Evolutionary conservation across 2,888 invertebrate species (phyloP), one percentile per base, ranked within the genome.

Genomic region (Sepioteuthis lessoniana): DNA sequence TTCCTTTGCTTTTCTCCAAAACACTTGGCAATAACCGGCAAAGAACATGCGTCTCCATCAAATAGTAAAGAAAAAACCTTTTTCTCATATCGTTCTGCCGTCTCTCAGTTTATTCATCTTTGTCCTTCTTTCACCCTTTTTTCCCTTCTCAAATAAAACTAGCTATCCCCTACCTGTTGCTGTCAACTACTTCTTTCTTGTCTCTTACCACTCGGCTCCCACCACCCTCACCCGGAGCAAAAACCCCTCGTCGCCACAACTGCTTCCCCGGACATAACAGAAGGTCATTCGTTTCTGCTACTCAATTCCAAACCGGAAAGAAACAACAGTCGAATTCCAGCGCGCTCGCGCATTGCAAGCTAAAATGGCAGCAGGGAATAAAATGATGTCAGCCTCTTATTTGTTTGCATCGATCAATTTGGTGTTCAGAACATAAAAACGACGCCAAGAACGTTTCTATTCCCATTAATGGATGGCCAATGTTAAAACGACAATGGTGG

Each of bases 211-310:
- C 50, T 50, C 16, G 3, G 3, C 55, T 55, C 25, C 2, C 55
- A 21, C 25, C 55, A 5, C 19, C 50, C 21, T 5, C 55, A 5
- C 19, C 50, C 21, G 5, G 25, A 55, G 25, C 55, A 42, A 42
- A 42, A 42, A 42, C 42, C 42, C 25, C 21, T 55, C 21, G 25
- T 55, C 76, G 19, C n/a, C 16, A 76, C n/a, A 1, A 76, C n/a
- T 76, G 16, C n/a, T n/a, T 25, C 19, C 76, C 76, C n/a, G n/a
- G n/a, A 76, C 13, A 76, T 2, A 76, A 76, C 76, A 76, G 76
- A 76, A 76, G n/a, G 76, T n/a, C n/a, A 76, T 76, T 76, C 76
- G 76, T 76, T 76, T 76, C 76, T n/a, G n/a, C n/a, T n/a, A 76
- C n/a, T 76, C 76, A 76, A 76, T 76, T 76, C 76, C n/a, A 76